These are phyloP conservation scores for Tetramorium alpestre DNA, from an alignment of 1,140 invertebrate genomes.

Conservation along the genomic window DNA sequence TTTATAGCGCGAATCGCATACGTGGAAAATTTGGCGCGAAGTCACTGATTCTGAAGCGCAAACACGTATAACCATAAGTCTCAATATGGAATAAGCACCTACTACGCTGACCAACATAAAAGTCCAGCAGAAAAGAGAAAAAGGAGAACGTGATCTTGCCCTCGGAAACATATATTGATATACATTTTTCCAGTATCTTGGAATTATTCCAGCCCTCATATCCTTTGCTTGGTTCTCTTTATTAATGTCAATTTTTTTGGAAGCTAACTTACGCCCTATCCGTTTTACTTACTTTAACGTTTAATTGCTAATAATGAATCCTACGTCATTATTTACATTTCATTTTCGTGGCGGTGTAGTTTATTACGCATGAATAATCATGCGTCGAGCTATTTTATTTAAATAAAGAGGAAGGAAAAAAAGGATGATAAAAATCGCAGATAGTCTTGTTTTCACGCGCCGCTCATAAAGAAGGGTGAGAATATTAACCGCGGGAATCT, in stretches of 20 bases:
- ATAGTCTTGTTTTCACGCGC: conserved; percentile 16
- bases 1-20: conserved; percentile 32
- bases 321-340: neutral
- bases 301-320: neutral
- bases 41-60: conserved; percentile 57
- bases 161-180: conserved; percentile 10
- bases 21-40: conserved; percentile 54
- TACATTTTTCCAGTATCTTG: conserved; percentile 12
- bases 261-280: neutral
- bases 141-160: conserved; percentile 8
- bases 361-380: conserved; percentile 1
- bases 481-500: conserved; percentile 50
- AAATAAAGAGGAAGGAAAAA: neutral
- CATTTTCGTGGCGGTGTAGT: neutral
- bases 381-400: neutral
- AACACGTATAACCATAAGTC: conserved; percentile 72
- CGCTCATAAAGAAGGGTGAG: conserved; percentile 11
- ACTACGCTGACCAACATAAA: conserved; percentile 58
- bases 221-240: neutral
- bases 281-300: neutral
- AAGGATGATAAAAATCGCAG: neutral
- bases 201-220: conserved; percentile 22
- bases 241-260: neutral
- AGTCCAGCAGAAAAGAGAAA: neutral
- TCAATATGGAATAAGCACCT: conserved; percentile 65